These are phyloP conservation scores for Trichonephila clavipes DNA, from an alignment of 1,140 invertebrate genomes.

Conservation along the genomic window DNA sequence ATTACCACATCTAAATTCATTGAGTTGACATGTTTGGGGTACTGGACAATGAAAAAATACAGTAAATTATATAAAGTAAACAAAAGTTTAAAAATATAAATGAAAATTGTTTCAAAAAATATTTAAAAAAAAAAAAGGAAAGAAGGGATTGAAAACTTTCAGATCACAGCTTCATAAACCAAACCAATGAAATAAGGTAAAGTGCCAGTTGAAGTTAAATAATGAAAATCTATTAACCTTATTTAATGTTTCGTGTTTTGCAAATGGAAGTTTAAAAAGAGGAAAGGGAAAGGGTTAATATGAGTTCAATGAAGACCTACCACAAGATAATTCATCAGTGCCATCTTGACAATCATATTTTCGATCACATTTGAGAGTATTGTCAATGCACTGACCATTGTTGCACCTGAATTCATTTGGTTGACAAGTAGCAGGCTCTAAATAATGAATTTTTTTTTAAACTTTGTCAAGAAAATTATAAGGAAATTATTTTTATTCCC, in stretches of 20 bases:
- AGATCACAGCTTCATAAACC: neutral
- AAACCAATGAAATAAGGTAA: neutral
- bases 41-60: neutral
- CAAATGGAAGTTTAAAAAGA: neutral
- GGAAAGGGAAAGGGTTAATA: too few relatives aligned
- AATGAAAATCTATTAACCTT: too few relatives aligned
- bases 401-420: constrained; percentile 79
- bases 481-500: too few relatives aligned
- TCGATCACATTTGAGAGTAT: constrained; percentile 78
- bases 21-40: constrained; percentile 24
- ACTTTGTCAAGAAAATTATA: too few relatives aligned
- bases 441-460: neutral
- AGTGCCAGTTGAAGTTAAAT: too few relatives aligned
- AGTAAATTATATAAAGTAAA: neutral
- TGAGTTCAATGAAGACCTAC: constrained; percentile 80
- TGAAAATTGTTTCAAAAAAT: too few relatives aligned
- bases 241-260: too few relatives aligned
- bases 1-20: constrained; percentile 81
- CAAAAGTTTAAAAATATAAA: neutral
- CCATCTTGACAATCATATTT: constrained; percentile 81
- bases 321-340: constrained; percentile 82
- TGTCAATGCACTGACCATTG: constrained; percentile 80
- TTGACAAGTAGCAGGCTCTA: constrained; percentile 76
- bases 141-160: too few relatives aligned
- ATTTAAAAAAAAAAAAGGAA: too few relatives aligned